These are phyloP conservation scores for Temnothorax curvispinosus DNA, from an alignment of 1,140 invertebrate genomes.

Conservation along the genomic window DNA sequence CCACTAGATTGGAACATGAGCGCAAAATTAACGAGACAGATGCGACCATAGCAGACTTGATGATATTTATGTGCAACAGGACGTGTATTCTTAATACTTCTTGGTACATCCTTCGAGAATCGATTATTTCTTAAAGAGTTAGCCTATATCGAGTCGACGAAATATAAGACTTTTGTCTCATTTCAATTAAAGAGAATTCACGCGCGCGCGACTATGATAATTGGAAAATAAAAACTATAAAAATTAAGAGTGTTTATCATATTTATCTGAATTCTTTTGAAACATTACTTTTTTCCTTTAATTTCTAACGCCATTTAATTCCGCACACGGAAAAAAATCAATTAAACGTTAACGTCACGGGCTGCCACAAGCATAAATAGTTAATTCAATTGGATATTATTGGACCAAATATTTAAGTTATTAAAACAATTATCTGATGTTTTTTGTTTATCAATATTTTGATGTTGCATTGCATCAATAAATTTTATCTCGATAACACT, in stretches of 20 bases:
- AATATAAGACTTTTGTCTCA: not conserved
- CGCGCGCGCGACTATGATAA: not conserved
- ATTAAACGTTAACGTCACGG: too few relatives aligned
- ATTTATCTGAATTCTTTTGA: not conserved
- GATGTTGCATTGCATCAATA: too few relatives aligned
- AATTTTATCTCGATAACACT: too few relatives aligned
- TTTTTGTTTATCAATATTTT: too few relatives aligned
- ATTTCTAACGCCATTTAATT: not conserved
- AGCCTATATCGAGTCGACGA: not conserved
- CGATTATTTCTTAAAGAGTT: conserved; percentile 1
- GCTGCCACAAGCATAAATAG: too few relatives aligned
- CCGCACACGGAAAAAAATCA: too few relatives aligned
- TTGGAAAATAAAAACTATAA: not conserved
- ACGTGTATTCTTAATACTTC: not conserved
- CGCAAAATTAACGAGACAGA: conserved; percentile 40
- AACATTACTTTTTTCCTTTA: not conserved
- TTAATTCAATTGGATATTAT: too few relatives aligned
- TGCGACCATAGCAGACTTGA: not conserved
- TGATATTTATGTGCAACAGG: not conserved
- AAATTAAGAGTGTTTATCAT: not conserved
- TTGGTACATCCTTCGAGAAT: not conserved
- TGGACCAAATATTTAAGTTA: too few relatives aligned
- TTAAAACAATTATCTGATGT: too few relatives aligned
- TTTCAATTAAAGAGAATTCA: not conserved
- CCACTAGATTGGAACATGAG: conserved; percentile 26